Conservation (phyloP, 1,140 invertebrate genomes). For the Copidosoma floridanum region DNA sequence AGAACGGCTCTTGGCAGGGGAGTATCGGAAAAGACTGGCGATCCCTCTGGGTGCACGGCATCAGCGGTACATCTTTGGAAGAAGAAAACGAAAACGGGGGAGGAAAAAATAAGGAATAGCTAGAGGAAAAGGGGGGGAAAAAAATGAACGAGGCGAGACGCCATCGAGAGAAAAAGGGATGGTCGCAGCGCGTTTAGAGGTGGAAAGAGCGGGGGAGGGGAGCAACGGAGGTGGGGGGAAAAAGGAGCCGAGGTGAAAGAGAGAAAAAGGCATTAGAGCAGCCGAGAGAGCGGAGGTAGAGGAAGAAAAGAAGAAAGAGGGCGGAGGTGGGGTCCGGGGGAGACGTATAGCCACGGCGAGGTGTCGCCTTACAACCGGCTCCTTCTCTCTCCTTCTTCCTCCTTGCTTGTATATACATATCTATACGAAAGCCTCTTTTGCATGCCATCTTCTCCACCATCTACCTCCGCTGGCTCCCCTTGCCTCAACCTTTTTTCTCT, state of each 20-base stretch:
- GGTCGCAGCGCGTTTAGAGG: neutral
- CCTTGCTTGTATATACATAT: no score
- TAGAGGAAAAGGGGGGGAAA: neutral
- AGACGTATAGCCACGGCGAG: constrained; percentile 47
- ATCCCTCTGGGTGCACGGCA: no score
- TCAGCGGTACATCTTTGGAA: no score
- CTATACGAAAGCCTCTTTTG: constrained; percentile 55
- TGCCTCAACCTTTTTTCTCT: constrained; percentile 37
- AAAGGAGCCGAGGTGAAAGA: constrained; percentile 7
- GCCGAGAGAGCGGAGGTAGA: neutral
- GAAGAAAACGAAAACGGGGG: no score
- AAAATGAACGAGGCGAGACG: neutral
- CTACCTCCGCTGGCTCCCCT: constrained; percentile 44
- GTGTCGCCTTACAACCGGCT: constrained; percentile 59
- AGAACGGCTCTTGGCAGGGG: neutral
- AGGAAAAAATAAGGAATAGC: neutral
- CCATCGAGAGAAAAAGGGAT: constrained; percentile 19
- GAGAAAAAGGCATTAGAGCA: constrained; percentile 26
- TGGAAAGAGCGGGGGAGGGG: neutral
- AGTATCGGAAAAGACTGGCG: no score
- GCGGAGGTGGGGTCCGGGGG: constrained; percentile 43
- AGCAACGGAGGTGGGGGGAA: constrained; percentile 9
- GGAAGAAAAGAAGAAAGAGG: constrained; percentile 27
- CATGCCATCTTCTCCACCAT: constrained; percentile 57
- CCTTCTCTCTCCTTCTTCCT: constrained; percentile 44